Evolutionary conservation across 1,140 invertebrate species (phyloP).

Genomic region (Cydia amplana): DNA sequence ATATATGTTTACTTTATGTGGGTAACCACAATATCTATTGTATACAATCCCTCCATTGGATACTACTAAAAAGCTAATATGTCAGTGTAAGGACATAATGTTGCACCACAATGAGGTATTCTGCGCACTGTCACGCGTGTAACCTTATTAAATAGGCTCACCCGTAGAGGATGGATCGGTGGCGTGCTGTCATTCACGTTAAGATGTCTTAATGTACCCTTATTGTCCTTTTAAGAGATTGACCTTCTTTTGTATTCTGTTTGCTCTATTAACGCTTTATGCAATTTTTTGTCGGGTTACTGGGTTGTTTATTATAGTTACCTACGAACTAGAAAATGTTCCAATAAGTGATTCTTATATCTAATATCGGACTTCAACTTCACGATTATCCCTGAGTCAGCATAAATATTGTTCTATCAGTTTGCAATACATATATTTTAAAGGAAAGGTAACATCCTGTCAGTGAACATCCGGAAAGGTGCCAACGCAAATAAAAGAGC

Average conservation of each 20-base stretch:
- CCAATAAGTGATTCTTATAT: background rate
- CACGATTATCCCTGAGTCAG: slow-evolving; percentile 40
- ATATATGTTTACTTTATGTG: slow-evolving; percentile 36
- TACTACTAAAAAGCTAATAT: slow-evolving; percentile 68
- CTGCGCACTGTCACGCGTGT: slow-evolving; percentile 63
- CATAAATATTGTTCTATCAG: slow-evolving; percentile 48
- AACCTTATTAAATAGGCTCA: slow-evolving; percentile 67
- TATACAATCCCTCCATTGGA: background rate
- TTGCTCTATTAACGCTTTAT: background rate
- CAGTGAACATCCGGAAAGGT: slow-evolving; percentile 75
- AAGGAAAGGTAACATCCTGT: slow-evolving; percentile 61
- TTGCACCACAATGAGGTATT: slow-evolving; percentile 68
- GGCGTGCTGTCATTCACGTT: slow-evolving; percentile 34
- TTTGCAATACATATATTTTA: slow-evolving; percentile 50
- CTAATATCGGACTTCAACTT: background rate
- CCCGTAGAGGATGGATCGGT: slow-evolving; percentile 67
- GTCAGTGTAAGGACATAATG: slow-evolving; percentile 60
- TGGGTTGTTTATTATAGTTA: slow-evolving; percentile 31
- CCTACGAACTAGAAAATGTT: background rate
- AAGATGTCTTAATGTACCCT: slow-evolving; percentile 27
- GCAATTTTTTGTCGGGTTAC: background rate
- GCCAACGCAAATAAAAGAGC: slow-evolving; percentile 64
- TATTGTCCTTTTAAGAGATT: slow-evolving; percentile 29
- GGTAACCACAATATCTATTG: slow-evolving; percentile 42
- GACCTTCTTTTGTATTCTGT: slow-evolving; percentile 26